Evolutionary conservation across 2,797 vertebrate species (phyloP), one percentile per base, ranked within the genome.

Genomic region (Dipus sagitta): DNA sequence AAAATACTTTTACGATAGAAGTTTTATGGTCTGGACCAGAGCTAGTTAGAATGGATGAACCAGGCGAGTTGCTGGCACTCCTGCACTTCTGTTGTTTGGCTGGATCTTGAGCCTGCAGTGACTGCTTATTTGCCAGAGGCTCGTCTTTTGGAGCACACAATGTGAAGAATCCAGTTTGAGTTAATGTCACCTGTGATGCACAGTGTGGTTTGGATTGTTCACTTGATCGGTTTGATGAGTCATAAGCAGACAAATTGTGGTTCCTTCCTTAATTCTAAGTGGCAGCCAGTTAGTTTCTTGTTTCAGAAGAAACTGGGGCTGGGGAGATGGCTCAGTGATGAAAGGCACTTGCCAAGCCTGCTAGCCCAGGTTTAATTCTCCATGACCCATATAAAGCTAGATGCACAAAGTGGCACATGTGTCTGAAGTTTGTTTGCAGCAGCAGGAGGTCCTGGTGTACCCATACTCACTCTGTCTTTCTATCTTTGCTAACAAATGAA

Each of bases 201-300:
- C 32, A 8, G 70, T 74, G 42, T 75, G 65, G 83, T 80, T 94
- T 92, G 80, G 54, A 88, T 90, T 90, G 54, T 74, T 93, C 30
- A 38, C n/a, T 52, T 93, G 77, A 79, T 95, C 76, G 95, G 58
- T 87, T 76, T 71, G 87, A 24, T 91, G 80, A 93, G 47, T 91
- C 77, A 89, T 28, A 60, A 32, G 72, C 32, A 64, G 23, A 79
- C 9, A 82, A 52, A 10, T 79, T 94, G 67, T 23, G 52, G 62
- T 58, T 93, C 92, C 52, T 47, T 28, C 90, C 86, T 84, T 17
- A 54, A n/a, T 90, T 94, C 67, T 93, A 65, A 86, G 85, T 82
- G 87, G 28, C 24, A 80, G 80, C 58, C 71, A 42, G 47, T 67
- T 54, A 76, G 88, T 94, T 62, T 81, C 65, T 89, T 60, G 0